phyloP scores from a whole-genome alignment of 2,888 invertebrate genomes.

The Scaptomyza cyrtandrae region DNA sequence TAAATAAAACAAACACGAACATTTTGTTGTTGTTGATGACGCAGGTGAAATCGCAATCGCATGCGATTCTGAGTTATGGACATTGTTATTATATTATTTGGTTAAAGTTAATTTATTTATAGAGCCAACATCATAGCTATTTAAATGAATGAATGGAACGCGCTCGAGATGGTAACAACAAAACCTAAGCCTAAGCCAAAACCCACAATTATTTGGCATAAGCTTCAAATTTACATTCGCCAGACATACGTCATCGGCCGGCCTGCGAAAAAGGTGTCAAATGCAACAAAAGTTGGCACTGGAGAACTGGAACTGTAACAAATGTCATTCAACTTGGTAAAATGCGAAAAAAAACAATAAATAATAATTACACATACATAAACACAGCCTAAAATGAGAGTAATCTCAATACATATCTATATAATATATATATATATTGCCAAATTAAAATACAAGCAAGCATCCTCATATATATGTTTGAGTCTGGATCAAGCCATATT shows the following conservation, averaged over 20 bases:
- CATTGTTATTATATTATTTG: conserved; percentile 22
- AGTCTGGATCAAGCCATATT: conserved; percentile 14
- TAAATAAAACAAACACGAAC: conserved; percentile 11
- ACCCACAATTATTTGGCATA: not conserved
- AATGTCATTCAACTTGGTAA: conserved; percentile 67
- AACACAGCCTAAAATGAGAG: not conserved
- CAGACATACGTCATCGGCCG: conserved; percentile 32
- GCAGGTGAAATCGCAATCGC: conserved; percentile 57
- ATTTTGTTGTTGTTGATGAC: conserved; percentile 37
- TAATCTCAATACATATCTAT: too few species aligned
- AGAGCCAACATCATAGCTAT: not conserved
- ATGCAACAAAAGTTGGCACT: conserved; percentile 26
- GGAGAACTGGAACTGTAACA: conserved; percentile 60
- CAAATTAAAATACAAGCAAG: not conserved
- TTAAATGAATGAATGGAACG: conserved; percentile 31
- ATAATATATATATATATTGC: too few species aligned
- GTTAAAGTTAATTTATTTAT: conserved; percentile 32
- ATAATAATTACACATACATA: conserved; percentile 3
- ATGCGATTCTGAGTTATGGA: conserved; percentile 24
- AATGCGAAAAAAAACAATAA: conserved; percentile 15
- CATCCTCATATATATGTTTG: not conserved
- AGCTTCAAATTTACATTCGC: not conserved
- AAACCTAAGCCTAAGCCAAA: too few species aligned
- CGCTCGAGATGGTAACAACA: not conserved
- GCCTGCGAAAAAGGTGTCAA: conserved; percentile 42